Base-by-base conservation (phyloP, 2,888 invertebrate species). In the Acrocyrtus sp. region DNA sequence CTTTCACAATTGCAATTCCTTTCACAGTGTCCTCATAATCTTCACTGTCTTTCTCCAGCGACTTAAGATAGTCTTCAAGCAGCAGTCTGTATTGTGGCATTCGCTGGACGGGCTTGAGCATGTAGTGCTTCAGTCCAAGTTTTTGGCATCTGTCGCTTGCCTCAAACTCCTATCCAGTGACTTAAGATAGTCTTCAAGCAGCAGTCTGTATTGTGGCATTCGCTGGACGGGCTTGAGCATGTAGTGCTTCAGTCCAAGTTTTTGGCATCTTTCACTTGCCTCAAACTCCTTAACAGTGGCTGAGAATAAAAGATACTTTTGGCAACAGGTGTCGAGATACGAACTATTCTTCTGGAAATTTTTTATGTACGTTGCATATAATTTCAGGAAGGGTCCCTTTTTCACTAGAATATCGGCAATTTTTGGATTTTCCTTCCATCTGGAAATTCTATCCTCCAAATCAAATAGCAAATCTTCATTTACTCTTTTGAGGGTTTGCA, bases 151-250 rank as follows among this genome's bases (percentile, higher is more conserved):
- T 77, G 2, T 82, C 83, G 15, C 82, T 81, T 15, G 76, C 79
- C 79, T 88, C 88, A 84, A 88, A 88, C 45, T 86, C 85, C 24
- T 29, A 3, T 82, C 82, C 54, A 89, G 85, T 79, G 87, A 86
- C 79, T 86, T 87, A 60, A 88, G 82, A 82, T 90, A 90, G 82
- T 88, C 88, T 83, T 88, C 87, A 19, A 90, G 83, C 8, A 90
- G 83, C 2, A 90, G 83, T 78, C 87, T 86, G 82, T 90, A 90
- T 82, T 90, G 88, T 19, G 78, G 80, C 74, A 90, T 87, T 82
- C 90, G 84, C 82, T 90, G 90, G 66, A 90, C 88, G 0, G 90
- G 90, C 83, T 89, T 90, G 70, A 90, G 83, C 89, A 90, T 89
- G 80, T 88, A 89, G 84, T 89, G 89, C 56, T 87, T 87, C 54